phyloP scores from a whole-genome alignment of 2,797 vertebrate genomes.

The Poliocrania exsul region DNA sequence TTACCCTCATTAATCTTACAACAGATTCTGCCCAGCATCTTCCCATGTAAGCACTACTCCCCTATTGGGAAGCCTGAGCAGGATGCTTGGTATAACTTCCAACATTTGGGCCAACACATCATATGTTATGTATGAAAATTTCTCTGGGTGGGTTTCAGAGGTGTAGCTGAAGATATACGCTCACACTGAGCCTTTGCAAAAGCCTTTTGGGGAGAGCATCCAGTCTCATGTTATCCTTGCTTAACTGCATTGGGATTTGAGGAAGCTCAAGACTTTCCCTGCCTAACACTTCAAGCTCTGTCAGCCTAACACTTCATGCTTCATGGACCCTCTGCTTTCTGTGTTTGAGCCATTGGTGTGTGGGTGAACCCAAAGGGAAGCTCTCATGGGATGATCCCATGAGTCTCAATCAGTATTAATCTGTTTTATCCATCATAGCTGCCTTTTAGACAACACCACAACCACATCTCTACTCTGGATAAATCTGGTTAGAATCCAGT shows the following conservation, averaged over 20 bases:
- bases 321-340: not conserved
- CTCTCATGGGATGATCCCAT: not conserved
- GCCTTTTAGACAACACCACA: not conserved
- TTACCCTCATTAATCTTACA: constrained; percentile 43
- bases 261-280: not conserved
- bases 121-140: fast-evolving
- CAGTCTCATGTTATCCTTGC: not conserved
- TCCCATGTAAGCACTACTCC: not conserved
- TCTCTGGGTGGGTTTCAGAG: not conserved
- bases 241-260: not conserved
- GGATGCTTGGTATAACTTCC: not conserved
- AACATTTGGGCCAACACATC: not conserved
- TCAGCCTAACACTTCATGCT: not conserved
- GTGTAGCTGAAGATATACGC: not conserved
- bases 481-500: not conserved
- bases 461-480: not conserved
- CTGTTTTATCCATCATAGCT: not conserved
- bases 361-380: not conserved
- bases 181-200: not conserved
- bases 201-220: not conserved
- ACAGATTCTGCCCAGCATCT: constrained; percentile 9
- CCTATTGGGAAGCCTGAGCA: not conserved
- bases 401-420: not conserved
- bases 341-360: not conserved
- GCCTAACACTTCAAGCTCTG: not conserved